Evolutionary conservation across 2,888 invertebrate genomes (phyloP).

Genomic region (Phyto melanocephala): DNA sequence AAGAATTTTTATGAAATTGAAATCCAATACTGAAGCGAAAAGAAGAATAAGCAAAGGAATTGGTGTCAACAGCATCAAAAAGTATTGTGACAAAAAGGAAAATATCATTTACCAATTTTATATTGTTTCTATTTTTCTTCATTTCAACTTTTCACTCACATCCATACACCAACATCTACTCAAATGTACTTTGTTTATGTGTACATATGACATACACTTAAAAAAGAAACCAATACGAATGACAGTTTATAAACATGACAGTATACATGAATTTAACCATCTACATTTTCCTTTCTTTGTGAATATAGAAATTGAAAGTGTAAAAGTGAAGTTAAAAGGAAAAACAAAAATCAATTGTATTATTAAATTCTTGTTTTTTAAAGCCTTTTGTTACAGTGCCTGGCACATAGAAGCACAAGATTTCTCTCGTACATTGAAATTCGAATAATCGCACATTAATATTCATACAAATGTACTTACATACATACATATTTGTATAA

Average conservation of each 20-base stretch:
- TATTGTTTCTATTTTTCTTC: conserved; percentile 46
- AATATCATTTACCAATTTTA: conserved; percentile 44
- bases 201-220: conserved; percentile 13
- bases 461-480: not conserved
- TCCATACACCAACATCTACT: not conserved
- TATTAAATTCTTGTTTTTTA: conserved; percentile 11
- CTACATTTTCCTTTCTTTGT: too few species aligned
- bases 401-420: conserved; percentile 8
- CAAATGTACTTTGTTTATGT: not conserved
- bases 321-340: conserved; percentile 19
- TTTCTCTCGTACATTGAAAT: not conserved
- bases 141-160: not conserved
- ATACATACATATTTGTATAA: not conserved
- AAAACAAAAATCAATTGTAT: conserved; percentile 7
- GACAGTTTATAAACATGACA: conserved; percentile 40
- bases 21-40: not conserved
- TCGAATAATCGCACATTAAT: not conserved
- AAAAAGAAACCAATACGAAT: conserved; percentile 41
- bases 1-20: not conserved
- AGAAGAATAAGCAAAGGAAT: conserved; percentile 5
- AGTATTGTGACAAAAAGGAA: conserved; percentile 22
- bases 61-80: conserved; percentile 57
- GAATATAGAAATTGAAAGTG: conserved; percentile 31
- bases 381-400: conserved; percentile 16
- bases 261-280: not conserved